A percentile compares a stretch with the other conserved stretches of the same genome.
These are phyloP conservation scores for Cheilosia impressa DNA, from an alignment of 2,888 invertebrate species.

Conservation along the genomic window DNA sequence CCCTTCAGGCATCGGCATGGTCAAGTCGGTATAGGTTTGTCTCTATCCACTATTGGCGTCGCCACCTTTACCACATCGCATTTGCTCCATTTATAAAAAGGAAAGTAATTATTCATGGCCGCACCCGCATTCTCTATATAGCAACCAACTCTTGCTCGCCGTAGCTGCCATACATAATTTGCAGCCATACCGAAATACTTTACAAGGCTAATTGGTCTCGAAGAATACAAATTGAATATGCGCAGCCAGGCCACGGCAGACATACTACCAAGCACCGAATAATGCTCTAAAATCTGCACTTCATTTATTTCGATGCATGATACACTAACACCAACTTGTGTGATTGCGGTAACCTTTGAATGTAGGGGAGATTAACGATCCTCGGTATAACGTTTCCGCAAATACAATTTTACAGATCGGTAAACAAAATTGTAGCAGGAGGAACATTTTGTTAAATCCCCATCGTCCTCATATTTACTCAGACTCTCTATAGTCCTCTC, in stretches of 20 bases:
- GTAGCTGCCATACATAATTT: too few species aligned
- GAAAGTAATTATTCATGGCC: conserved; percentile 55
- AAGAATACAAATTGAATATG: conserved; percentile 33
- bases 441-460: conserved; percentile 49
- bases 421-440: conserved; percentile 53
- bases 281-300: conserved; percentile 36
- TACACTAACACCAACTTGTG: conserved; percentile 42
- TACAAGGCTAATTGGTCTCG: conserved; percentile 35
- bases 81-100: conserved; percentile 27
- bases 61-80: conserved; percentile 15
- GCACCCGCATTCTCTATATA: conserved; percentile 40
- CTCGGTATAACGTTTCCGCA: conserved; percentile 50
- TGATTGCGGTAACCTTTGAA: conserved; percentile 12
- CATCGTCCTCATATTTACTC: background rate
- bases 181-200: conserved; percentile 4
- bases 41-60: conserved; percentile 1
- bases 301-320: conserved; percentile 52
- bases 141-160: background rate
- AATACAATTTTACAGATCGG: conserved; percentile 52
- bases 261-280: conserved; percentile 12
- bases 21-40: background rate
- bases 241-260: background rate
- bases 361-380: conserved; percentile 29
- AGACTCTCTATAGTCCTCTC: background rate
- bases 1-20: conserved; percentile 12